phyloP scores from a whole-genome alignment of 53 echinoderm and acorn worm genomes.

The Zoroaster sp. region DNA sequence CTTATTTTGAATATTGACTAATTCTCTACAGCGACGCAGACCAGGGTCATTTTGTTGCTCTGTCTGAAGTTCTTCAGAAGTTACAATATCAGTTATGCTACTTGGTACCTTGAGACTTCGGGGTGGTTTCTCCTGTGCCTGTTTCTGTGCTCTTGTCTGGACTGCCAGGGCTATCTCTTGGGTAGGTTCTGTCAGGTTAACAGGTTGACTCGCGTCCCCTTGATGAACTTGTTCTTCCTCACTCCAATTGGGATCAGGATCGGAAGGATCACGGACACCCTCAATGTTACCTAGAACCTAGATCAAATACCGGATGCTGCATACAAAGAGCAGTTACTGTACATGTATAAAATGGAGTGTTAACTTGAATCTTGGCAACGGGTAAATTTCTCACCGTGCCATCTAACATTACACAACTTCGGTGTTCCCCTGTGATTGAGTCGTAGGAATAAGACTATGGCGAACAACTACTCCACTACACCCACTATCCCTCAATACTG shows the following conservation, averaged over 20 bases:
- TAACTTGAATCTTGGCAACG: not conserved
- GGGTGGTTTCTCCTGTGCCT: not conserved
- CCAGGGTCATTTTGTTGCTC: conserved; percentile 45
- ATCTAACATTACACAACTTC: conserved; percentile 1
- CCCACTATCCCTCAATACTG: conserved; percentile 28
- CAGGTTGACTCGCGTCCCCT: too few relatives aligned
- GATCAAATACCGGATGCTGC: conserved; percentile 27
- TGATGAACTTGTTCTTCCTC: too few relatives aligned
- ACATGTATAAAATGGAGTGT: conserved; percentile 24
- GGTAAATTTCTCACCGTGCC: conserved; percentile 14
- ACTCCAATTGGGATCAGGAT: not conserved
- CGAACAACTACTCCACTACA: conserved; percentile 19
- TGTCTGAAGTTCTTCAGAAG: not conserved
- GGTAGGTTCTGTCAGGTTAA: too few relatives aligned
- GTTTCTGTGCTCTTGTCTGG: not conserved
- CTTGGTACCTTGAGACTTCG: conserved; percentile 21
- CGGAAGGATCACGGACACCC: not conserved
- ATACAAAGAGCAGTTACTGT: conserved; percentile 12
- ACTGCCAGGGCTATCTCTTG: not conserved
- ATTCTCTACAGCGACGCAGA: conserved; percentile 7
- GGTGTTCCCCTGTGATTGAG: not conserved
- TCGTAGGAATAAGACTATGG: not conserved
- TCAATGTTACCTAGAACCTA: conserved; percentile 12
- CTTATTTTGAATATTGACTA: not conserved
- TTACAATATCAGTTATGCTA: conserved; percentile 26